These are phyloP conservation scores for Neoaliturus tenellus DNA, from an alignment of 2,888 invertebrate species.

Conservation along the genomic window DNA sequence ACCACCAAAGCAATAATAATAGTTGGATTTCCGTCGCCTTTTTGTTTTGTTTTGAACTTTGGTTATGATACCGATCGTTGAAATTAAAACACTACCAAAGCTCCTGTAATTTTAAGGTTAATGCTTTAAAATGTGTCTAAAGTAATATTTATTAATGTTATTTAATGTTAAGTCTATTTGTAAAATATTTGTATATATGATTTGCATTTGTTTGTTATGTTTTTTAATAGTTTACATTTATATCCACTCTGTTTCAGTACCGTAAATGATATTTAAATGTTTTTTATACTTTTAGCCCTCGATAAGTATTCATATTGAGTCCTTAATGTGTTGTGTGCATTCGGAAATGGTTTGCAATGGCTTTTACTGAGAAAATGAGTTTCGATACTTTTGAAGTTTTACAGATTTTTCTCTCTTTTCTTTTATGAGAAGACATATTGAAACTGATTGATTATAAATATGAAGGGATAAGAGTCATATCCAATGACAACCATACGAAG, in stretches of 20 bases:
- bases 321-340: neutral
- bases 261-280: neutral
- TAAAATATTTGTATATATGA: conserved; percentile 17
- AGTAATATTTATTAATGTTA: conserved; percentile 52
- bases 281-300: neutral
- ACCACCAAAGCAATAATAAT: conserved; percentile 35
- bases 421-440: too few species aligned
- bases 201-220: conserved; percentile 42
- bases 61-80: neutral
- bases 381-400: too few species aligned
- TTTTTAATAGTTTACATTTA: conserved; percentile 45
- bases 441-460: too few species aligned
- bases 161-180: conserved; percentile 29
- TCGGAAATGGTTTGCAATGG: conserved; percentile 21
- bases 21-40: conserved; percentile 5
- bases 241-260: conserved; percentile 7
- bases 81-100: conserved; percentile 14
- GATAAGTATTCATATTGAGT: neutral
- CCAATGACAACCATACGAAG: too few species aligned
- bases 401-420: too few species aligned
- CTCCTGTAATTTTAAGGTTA: conserved; percentile 39
- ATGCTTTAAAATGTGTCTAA: conserved; percentile 23
- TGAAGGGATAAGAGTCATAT: too few species aligned
- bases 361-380: neutral
- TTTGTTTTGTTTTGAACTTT: neutral